Percentiles rank a stretch among this genome's conserved stretches.
phyloP scores from a whole-genome alignment of 2,888 invertebrate species.

The Neoaliturus tenellus region DNA sequence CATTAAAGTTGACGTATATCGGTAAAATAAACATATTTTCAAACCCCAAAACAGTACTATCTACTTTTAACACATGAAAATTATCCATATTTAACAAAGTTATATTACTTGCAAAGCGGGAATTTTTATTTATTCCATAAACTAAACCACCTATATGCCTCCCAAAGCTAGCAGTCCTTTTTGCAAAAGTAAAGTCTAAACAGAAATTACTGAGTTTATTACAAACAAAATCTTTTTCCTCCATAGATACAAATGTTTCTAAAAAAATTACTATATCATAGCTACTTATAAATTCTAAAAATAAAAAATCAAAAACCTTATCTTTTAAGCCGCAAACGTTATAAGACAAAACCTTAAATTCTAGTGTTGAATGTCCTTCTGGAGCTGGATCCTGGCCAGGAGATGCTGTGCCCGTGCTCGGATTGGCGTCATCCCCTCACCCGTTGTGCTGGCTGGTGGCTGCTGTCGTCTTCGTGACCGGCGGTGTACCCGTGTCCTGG shows the following conservation, averaged over 20 bases:
- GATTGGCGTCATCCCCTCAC: background rate
- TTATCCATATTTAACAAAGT: background rate
- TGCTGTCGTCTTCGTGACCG: no score
- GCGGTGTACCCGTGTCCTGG: no score
- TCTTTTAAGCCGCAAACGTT: slow-evolving; percentile 1
- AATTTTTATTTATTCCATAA: background rate
- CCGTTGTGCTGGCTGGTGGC: background rate
- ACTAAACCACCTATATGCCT: slow-evolving; percentile 15
- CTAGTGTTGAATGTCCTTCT: no score
- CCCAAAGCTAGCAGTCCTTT: background rate
- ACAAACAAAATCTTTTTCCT: background rate
- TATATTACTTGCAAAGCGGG: background rate
- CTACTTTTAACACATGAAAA: background rate
- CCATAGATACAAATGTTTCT: slow-evolving; percentile 26
- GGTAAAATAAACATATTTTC: background rate
- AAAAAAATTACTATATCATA: slow-evolving; percentile 32
- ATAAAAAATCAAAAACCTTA: background rate
- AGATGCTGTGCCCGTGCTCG: background rate
- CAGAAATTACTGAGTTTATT: background rate
- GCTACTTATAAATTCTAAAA: slow-evolving; percentile 1
- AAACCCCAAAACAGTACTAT: background rate
- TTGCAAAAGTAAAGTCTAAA: background rate
- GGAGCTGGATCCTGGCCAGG: no score
- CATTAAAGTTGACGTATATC: slow-evolving; percentile 20
- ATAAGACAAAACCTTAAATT: background rate